phyloP scores from a whole-genome alignment of 2,113 vertebrate species.

The pig (Sus scrofa) region DNA sequence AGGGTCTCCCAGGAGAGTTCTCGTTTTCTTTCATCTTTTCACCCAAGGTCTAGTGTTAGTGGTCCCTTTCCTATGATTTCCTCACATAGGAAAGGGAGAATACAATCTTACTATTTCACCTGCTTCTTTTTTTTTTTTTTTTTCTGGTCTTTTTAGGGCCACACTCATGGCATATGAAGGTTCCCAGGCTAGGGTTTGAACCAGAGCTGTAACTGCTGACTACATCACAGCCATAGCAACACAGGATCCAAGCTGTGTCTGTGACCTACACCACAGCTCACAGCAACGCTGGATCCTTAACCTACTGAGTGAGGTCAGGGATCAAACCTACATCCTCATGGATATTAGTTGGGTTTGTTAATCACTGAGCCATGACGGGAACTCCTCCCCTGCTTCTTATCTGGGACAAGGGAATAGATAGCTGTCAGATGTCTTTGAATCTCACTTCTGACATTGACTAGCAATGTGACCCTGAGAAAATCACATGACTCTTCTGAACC shows the following conservation, averaged over 20 bases:
- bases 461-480: background rate
- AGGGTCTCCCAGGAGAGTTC: background rate
- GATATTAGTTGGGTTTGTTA: no score
- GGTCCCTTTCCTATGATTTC: background rate
- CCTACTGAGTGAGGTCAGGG: no score
- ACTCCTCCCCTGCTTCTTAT: background rate
- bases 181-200: no score
- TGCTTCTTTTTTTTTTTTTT: background rate
- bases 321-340: no score
- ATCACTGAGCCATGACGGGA: no score
- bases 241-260: no score
- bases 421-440: background rate
- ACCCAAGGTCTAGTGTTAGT: background rate
- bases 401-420: background rate
- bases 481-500: background rate
- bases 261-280: no score
- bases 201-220: no score
- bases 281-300: no score
- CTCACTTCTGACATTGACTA: background rate
- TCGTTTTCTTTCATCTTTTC: conserved; percentile 29
- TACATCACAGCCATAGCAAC: no score
- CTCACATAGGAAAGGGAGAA: background rate
- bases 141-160: no score
- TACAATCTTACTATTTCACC: background rate
- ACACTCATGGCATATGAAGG: no score